Evolutionary conservation across 2,113 vertebrate species (phyloP), one percentile per base, ranked within the genome.

Genomic region (Corythoichthys haematopterus): DNA sequence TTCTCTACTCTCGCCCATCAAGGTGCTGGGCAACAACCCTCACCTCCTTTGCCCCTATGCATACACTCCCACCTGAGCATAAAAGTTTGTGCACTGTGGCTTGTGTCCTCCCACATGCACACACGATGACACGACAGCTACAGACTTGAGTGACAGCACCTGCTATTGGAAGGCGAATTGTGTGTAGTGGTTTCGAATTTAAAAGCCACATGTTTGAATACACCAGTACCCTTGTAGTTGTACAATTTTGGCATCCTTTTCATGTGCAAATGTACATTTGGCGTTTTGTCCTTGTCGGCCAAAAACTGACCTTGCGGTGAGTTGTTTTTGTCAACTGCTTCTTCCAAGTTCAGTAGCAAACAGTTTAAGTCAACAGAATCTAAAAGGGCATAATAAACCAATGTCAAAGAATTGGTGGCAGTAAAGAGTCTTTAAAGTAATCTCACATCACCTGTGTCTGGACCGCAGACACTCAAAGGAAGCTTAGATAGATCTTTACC

Each of bases 1-100:
- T 64, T 68, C 57, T 66, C 71, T 52, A 1, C 70, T 73, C 50
- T 67, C 79, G 71, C 69, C 81, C 80, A 70, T 78, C 80, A 80
- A 84, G 87, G 76, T 85, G 73, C 70, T 68, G 60, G 53, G 70
- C 63, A 68, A 35, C 43, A 36, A 38, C 38, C 13, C 63, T 16
- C 58, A 16, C 33, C 59, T 48, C 14, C 45, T 55, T 11, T 48
- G 43, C 4, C 43, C 35, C 56, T 57, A 62, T 59, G 63, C 56
- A 58, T 55, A 2, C 6, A 7, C 28, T 12, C 45, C 51, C 53
- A 59, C 15, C 4, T 36, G 14, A 43, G 40, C 9, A 8, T 43
- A 6, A 43, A 73, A 73, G 46, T 64, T 47, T 2, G 40, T n/a
- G 55, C 9, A n/a, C 38, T 45, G 48, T 5, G 7, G 61, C 33